Base-by-base conservation (phyloP, 2,888 invertebrate genomes). In the Eutolmus rufibarbis region DNA sequence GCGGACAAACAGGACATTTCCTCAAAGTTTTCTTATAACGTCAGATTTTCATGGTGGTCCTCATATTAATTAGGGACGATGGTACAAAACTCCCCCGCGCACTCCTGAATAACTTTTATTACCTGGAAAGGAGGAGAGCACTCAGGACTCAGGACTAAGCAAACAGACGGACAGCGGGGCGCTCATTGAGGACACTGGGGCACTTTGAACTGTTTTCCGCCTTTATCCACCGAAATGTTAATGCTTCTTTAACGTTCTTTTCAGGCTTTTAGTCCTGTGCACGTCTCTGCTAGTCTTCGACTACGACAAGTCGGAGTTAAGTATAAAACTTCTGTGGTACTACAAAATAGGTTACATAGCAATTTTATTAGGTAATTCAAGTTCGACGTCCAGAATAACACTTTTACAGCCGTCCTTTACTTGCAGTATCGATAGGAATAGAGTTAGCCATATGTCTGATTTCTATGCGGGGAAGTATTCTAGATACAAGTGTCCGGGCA, bases 401-500 rank as follows among this genome's bases (percentile, higher is more conserved):
- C 19, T 66, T 66, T 66, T 66, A 66, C 1, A 66, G 28, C 12
- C 3, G 9, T 57, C 74, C 66, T 57, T 9, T 43, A 51, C 8
- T 74, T 88, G 74, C 90, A 93, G 94, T 93, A 90, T 95, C 94
- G 88, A 94, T 95, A 93, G 91, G 95, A 89, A 93, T 96, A 89
- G 97, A 97, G 92, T 93, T 95, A 88, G 94, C 94, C 90, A 95
- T 97, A 90, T 96, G 96, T 91, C 93, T 95, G 90, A 94, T 96
- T 89, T 96, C 97, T 89, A 95, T 96, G 93, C 94, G 96, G 89
- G 97, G 97, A 88, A 95, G 96, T 91, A 97, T 97, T 90, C 93
- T 97, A 90, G 95, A 96, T 91, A 95, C 95, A n/a, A 94, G 94
- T 74, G 95, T 95, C 14, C 93, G 97, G 87, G 94, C 95, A 89